These are phyloP conservation scores for Metacarcinus magister DNA, from an alignment of 2,888 invertebrate species.

Conservation along the genomic window DNA sequence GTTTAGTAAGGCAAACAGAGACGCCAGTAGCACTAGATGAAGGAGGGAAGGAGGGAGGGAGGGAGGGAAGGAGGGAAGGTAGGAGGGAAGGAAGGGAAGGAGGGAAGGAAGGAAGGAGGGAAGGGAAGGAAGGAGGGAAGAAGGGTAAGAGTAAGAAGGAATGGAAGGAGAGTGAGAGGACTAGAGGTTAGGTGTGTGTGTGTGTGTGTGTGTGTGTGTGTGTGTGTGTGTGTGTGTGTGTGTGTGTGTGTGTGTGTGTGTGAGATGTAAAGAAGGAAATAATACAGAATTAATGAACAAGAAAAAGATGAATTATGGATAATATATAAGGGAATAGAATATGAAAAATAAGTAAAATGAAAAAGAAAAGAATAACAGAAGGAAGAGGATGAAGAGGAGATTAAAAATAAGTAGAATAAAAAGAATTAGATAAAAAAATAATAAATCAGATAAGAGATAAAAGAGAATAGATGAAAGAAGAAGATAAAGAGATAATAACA, in stretches of 20 bases:
- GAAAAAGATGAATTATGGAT: no score
- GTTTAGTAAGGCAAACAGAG: no score
- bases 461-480: no score
- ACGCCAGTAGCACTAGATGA: not conserved
- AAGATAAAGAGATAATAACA: no score
- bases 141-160: not conserved
- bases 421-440: no score
- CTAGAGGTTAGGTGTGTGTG: not conserved
- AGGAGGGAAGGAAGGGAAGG: not conserved
- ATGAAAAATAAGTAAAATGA: not conserved
- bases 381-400: not conserved
- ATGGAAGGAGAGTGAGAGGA: no score
- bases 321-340: no score
- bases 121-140: not conserved
- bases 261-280: not conserved
- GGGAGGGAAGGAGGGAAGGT: not conserved
- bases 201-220: conserved; percentile 2
- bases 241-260: not conserved
- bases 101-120: not conserved
- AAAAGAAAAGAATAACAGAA: not conserved
- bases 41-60: not conserved
- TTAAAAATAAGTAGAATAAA: no score
- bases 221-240: conserved; percentile 2
- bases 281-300: no score
- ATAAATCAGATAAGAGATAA: no score